Evolutionary conservation across 1,140 invertebrate species (phyloP).

Genomic region (Drosophila lacteicornis): DNA sequence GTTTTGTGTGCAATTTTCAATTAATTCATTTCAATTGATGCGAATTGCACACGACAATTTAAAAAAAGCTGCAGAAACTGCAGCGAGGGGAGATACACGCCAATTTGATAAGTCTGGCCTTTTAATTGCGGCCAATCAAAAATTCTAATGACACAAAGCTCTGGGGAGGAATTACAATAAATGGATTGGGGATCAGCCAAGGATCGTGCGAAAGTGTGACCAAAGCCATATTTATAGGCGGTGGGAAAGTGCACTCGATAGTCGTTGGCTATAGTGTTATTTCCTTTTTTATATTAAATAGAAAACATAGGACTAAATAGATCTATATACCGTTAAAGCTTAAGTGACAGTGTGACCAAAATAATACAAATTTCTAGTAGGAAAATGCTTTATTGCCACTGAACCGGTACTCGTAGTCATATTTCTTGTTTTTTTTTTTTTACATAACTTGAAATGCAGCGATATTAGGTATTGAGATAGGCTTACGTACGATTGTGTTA

Average conservation of each 20-base stretch:
- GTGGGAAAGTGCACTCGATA: neutral
- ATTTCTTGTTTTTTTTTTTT: too few relatives aligned
- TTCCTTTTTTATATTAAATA: too few relatives aligned
- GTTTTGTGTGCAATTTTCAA: constrained; percentile 65
- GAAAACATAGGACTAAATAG: neutral
- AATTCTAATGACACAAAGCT: constrained; percentile 64
- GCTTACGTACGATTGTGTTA: too few relatives aligned
- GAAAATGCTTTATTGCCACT: too few relatives aligned
- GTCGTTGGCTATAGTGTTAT: too few relatives aligned
- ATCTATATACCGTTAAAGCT: neutral
- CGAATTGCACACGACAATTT: constrained; percentile 67
- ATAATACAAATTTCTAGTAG: too few relatives aligned
- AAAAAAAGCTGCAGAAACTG: constrained; percentile 27
- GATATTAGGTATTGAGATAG: too few relatives aligned
- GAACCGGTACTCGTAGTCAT: too few relatives aligned
- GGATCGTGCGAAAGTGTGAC: constrained; percentile 29
- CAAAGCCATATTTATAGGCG: neutral
- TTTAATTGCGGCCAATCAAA: constrained; percentile 77
- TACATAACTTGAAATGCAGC: too few relatives aligned
- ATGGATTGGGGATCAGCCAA: constrained; percentile 19
- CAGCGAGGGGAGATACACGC: constrained; percentile 23
- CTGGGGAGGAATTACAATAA: constrained; percentile 2
- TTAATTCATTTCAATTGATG: constrained; percentile 78
- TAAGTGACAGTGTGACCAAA: neutral
- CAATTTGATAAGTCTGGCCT: constrained; percentile 53